These are phyloP conservation scores for Epinotia bilunana DNA, from an alignment of 2,888 invertebrate species.

Conservation along the genomic window DNA sequence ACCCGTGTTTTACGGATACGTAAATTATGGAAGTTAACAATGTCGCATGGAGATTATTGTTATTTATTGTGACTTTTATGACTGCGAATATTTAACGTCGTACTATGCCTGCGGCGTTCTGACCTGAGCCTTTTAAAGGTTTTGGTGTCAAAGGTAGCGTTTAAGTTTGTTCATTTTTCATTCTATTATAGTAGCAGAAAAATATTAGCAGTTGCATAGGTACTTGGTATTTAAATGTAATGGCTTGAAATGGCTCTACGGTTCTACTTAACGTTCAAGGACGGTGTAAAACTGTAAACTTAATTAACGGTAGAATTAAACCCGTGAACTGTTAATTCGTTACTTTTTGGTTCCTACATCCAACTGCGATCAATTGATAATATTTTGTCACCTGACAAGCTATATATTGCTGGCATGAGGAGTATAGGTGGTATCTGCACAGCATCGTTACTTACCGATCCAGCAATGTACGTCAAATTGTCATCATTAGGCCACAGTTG, in stretches of 20 bases:
- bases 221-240: neutral
- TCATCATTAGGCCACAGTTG: too few species aligned
- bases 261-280: neutral
- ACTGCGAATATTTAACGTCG: constrained; percentile 37
- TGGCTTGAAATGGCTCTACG: neutral
- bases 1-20: constrained; percentile 33
- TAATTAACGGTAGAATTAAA: too few species aligned
- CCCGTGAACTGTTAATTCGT: too few species aligned
- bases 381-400: too few species aligned
- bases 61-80: constrained; percentile 43
- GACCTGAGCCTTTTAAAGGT: constrained; percentile 31
- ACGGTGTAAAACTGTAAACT: neutral
- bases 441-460: too few species aligned
- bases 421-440: too few species aligned
- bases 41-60: constrained; percentile 41
- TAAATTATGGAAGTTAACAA: constrained; percentile 39
- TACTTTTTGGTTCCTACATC: too few species aligned
- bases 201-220: neutral
- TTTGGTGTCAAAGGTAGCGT: constrained; percentile 29
- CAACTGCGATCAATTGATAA: too few species aligned
- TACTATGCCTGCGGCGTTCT: constrained; percentile 26
- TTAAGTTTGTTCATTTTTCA: constrained; percentile 12
- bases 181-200: neutral
- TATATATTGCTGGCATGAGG: too few species aligned
- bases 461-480: too few species aligned